phyloP scores from a whole-genome alignment of 2,113 vertebrate species.

The Indicator maculatus region DNA sequence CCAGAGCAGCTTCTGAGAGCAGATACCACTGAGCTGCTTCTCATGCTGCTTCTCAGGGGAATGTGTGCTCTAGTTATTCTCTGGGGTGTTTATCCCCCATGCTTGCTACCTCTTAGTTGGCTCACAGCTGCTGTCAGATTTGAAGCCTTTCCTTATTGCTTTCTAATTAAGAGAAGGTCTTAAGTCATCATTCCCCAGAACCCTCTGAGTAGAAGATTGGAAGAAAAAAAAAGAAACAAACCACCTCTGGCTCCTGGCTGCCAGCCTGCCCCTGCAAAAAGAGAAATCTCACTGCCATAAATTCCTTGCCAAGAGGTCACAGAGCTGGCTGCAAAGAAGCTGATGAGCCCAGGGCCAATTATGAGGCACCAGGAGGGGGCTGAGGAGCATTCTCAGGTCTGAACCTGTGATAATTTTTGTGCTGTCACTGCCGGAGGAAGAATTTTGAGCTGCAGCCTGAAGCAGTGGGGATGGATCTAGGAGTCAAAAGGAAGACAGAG shows the following conservation, averaged over 20 bases:
- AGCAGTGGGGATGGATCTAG: neutral
- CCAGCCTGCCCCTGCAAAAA: neutral
- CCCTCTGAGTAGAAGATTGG: neutral
- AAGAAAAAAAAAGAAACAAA: neutral
- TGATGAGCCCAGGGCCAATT: neutral
- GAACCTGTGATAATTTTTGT: constrained; percentile 2
- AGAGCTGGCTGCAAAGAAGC: constrained; percentile 3
- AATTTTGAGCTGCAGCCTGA: constrained; percentile 2
- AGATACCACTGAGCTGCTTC: neutral
- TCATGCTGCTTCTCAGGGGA: neutral
- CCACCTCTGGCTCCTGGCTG: neutral
- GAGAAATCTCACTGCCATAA: neutral
- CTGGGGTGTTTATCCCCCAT: neutral
- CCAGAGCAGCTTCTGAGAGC: neutral
- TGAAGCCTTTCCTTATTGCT: neutral
- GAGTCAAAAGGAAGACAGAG: neutral
- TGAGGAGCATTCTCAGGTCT: neutral
- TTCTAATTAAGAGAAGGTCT: constrained; percentile 38
- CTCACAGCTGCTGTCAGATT: constrained; percentile 1
- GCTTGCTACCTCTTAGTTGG: neutral
- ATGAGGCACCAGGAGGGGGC: neutral
- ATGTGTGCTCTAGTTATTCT: neutral
- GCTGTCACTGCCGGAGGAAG: neutral
- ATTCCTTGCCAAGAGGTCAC: neutral
- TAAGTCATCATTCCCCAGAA: neutral